These are phyloP conservation scores for Dicrurus megarhynchus DNA, from an alignment of 2,113 vertebrate genomes.

Conservation along the genomic window DNA sequence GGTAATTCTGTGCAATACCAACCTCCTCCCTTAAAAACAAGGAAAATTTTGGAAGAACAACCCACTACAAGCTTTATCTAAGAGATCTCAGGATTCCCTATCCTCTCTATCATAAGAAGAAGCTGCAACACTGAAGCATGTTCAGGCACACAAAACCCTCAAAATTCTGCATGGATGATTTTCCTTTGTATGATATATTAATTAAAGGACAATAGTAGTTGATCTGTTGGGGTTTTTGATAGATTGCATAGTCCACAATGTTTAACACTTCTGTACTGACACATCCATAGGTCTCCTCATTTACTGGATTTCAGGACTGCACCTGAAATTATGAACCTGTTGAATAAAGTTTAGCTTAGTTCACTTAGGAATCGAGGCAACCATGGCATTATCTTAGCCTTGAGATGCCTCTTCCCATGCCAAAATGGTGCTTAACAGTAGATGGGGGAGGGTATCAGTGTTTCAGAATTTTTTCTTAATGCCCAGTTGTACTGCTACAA, in stretches of 20 bases:
- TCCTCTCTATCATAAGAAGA: background rate
- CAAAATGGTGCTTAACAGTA: background rate
- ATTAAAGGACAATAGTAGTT: background rate
- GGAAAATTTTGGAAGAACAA: background rate
- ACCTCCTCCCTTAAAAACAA: background rate
- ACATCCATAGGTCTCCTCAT: background rate
- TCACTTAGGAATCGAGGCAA: background rate
- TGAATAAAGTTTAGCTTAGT: background rate
- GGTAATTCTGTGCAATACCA: background rate
- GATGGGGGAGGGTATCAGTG: background rate
- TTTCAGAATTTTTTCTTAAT: background rate
- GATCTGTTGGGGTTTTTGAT: background rate
- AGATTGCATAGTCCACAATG: background rate
- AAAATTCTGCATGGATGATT: background rate
- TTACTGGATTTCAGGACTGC: background rate
- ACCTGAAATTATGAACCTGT: background rate
- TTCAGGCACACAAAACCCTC: background rate
- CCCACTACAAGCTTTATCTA: background rate
- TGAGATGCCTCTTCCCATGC: background rate
- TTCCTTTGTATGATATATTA: background rate
- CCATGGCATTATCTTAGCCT: background rate
- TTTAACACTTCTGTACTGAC: background rate
- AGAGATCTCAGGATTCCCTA: background rate
- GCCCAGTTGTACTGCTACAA: background rate
- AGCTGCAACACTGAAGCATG: background rate